Evolutionary conservation across 2,113 vertebrate genomes (phyloP).

Genomic region (Pandion haliaetus): DNA sequence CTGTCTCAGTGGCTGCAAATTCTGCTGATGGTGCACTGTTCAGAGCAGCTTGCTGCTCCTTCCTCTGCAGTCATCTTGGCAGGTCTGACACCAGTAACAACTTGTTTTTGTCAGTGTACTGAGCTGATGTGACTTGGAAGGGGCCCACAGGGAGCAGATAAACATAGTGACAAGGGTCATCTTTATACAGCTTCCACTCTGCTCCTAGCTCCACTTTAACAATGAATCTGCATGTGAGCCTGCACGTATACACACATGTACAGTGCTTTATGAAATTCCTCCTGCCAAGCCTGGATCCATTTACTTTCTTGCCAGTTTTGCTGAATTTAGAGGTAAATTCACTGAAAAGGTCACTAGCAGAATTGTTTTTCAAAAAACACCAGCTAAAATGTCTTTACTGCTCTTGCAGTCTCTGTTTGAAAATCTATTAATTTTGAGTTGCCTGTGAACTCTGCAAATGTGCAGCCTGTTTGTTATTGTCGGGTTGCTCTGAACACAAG

Average conservation of each 20-base stretch:
- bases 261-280: background rate
- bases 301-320: background rate
- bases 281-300: background rate
- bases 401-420: background rate
- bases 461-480: background rate
- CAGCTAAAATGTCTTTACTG: background rate
- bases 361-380: background rate
- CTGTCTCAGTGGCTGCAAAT: background rate
- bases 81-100: constrained; percentile 47
- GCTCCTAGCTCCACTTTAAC: background rate
- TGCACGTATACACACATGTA: background rate
- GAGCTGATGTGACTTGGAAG: constrained; percentile 32
- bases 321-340: constrained; percentile 15
- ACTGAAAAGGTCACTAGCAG: constrained; percentile 15
- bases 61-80: constrained; percentile 15
- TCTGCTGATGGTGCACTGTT: constrained; percentile 28
- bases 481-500: background rate
- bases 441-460: background rate
- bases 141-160: background rate
- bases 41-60: background rate
- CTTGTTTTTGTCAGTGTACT: constrained; percentile 44
- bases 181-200: background rate
- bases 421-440: background rate
- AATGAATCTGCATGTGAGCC: background rate
- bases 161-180: background rate